Conservation (phyloP, 1,140 invertebrate species). For the Neotoxoptera formosana region DNA sequence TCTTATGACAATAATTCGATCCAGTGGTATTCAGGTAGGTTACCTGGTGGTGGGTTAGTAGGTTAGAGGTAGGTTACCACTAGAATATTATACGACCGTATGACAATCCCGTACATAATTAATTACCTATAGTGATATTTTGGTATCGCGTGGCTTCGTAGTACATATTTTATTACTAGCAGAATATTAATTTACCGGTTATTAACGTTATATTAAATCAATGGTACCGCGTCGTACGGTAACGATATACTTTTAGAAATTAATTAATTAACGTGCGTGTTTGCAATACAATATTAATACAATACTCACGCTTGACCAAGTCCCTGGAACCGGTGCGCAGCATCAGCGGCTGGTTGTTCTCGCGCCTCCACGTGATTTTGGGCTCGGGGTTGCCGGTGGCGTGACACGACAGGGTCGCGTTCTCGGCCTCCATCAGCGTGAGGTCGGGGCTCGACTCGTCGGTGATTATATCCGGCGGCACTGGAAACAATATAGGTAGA, state of each 20-base stretch:
- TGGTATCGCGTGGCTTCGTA: not conserved
- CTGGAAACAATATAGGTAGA: constrained; percentile 64
- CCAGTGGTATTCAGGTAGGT: not conserved
- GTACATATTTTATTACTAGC: not conserved
- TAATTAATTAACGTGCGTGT: not conserved
- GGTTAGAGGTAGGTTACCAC: not conserved
- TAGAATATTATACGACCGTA: not conserved
- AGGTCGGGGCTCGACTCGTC: constrained; percentile 71
- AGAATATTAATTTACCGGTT: not conserved
- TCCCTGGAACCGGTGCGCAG: constrained; percentile 64
- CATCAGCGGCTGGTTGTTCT: constrained; percentile 65
- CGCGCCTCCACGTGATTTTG: constrained; percentile 68
- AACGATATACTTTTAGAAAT: not conserved
- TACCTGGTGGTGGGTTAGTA: not conserved
- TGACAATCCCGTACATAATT: not conserved
- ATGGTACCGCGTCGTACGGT: too few relatives aligned
- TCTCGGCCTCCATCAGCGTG: constrained; percentile 72
- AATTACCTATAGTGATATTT: not conserved
- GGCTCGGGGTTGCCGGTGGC: constrained; percentile 71
- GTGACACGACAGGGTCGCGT: constrained; percentile 73
- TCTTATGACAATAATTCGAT: not conserved
- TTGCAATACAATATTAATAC: not conserved
- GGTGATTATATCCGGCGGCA: constrained; percentile 71
- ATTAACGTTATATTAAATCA: not conserved
- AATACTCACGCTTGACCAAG: constrained; percentile 63